Conservation (phyloP, 2,797 vertebrate species). For the Florisuga fusca region DNA sequence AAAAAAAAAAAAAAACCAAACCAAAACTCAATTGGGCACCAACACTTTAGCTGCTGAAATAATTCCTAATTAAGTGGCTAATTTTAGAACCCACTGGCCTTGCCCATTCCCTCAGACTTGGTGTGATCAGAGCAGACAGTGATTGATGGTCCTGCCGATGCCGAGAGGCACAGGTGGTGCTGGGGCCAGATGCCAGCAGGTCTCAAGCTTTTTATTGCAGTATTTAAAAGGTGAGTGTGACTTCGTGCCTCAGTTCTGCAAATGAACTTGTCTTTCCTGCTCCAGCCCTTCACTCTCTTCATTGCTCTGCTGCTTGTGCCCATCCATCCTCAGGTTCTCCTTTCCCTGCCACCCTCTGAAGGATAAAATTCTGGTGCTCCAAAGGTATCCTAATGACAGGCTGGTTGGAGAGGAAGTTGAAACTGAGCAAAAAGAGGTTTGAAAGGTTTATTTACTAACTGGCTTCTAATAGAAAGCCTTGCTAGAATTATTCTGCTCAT, state of each 20-base stretch:
- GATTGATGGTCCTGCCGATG: constrained; percentile 45
- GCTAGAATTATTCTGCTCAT: not conserved
- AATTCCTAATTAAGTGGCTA: constrained; percentile 76
- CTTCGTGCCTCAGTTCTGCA: not conserved
- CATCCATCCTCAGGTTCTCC: not conserved
- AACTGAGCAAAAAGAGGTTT: constrained; percentile 33
- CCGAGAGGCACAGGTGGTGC: not conserved
- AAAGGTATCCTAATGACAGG: not conserved
- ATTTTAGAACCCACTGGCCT: constrained; percentile 61
- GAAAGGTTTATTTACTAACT: not conserved
- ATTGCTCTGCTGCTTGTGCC: not conserved
- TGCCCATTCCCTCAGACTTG: not conserved
- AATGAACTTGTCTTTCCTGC: not conserved
- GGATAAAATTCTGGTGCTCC: not conserved
- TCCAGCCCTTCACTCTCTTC: not conserved
- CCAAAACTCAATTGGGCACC: not conserved
- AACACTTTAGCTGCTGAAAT: constrained; percentile 34
- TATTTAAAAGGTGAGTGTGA: constrained; percentile 26
- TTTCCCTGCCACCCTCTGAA: not conserved
- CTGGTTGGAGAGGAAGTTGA: not conserved
- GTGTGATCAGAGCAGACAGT: constrained; percentile 58
- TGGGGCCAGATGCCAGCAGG: constrained; percentile 28
- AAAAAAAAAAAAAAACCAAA: not conserved
- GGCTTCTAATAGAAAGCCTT: not conserved
- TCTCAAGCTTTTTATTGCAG: not conserved